Conservation (phyloP, 2,888 invertebrate genomes). For the Ormyrus thymus region DNA sequence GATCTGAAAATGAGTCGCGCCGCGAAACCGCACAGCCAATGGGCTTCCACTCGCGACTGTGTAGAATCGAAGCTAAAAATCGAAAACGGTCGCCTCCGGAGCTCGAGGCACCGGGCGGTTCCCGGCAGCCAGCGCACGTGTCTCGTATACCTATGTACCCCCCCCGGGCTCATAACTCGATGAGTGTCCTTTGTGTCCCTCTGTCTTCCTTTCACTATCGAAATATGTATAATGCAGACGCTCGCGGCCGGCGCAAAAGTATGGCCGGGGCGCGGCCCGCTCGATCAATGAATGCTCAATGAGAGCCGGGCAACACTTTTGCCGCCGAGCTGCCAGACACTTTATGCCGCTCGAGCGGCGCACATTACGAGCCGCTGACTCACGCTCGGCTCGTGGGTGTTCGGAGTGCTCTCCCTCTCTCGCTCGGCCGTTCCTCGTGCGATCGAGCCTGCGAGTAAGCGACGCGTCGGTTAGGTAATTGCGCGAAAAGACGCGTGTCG, state of each 20-base stretch:
- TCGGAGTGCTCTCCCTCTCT: not conserved
- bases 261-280: conserved; percentile 52
- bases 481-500: too few relatives aligned
- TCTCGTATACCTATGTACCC: too few relatives aligned
- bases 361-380: conserved; percentile 45
- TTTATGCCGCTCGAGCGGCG: conserved; percentile 11
- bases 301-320: conserved; percentile 64
- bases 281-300: conserved; percentile 65
- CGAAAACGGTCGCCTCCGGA: too few relatives aligned
- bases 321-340: conserved; percentile 40
- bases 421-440: not conserved
- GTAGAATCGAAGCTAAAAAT: too few relatives aligned
- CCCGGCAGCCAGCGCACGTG: too few relatives aligned
- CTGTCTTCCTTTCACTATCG: conserved; percentile 5
- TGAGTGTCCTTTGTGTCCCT: not conserved
- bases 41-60: too few relatives aligned
- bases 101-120: too few relatives aligned
- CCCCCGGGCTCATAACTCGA: too few relatives aligned
- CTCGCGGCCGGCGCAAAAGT: conserved; percentile 51
- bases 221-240: conserved; percentile 16
- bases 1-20: too few relatives aligned
- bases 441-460: too few relatives aligned
- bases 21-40: too few relatives aligned
- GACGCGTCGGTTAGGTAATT: too few relatives aligned
- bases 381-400: conserved; percentile 52